Percentiles rank a stretch among this genome's conserved stretches.
Evolutionary conservation across 2,797 vertebrate species (phyloP).

Genomic region (Acanthurus tractus): DNA sequence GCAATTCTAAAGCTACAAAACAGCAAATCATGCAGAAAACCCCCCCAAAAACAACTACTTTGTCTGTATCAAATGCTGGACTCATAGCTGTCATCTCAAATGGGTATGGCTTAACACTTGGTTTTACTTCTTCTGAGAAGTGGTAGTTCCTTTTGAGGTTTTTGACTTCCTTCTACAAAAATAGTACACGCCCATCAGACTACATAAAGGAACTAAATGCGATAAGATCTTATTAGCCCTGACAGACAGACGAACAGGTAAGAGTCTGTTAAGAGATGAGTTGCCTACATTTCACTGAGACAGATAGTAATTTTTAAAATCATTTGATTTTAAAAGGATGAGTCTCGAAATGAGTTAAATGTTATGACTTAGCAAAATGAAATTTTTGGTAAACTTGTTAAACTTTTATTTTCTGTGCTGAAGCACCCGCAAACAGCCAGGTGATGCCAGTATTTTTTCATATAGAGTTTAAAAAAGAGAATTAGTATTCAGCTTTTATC

Average conservation of each 20-base stretch:
- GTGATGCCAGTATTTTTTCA: not conserved
- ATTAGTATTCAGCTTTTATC: not conserved
- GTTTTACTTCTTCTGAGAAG: not conserved
- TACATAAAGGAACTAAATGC: no score
- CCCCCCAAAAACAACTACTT: no score
- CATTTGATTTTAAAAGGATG: no score
- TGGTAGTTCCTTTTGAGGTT: slow-evolving; percentile 49
- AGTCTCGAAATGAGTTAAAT: not conserved
- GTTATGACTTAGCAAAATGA: not conserved
- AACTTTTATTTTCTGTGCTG: not conserved
- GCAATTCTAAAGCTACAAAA: not conserved
- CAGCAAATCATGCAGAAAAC: not conserved
- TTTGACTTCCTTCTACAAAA: slow-evolving; percentile 54
- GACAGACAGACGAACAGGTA: slow-evolving; percentile 11
- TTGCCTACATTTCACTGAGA: no score
- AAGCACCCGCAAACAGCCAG: not conserved
- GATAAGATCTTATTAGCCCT: not conserved
- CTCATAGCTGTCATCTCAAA: not conserved
- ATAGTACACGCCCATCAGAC: not conserved
- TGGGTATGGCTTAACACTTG: not conserved
- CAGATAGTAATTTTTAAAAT: no score
- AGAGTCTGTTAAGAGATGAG: not conserved
- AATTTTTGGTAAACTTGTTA: accelerated
- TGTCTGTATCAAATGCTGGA: not conserved
- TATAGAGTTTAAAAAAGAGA: not conserved